A percentile compares a stretch with the other conserved stretches of the same genome.
These are phyloP conservation scores for Aradophagus sp. DNA, from an alignment of 1,140 invertebrate genomes.

Conservation along the genomic window DNA sequence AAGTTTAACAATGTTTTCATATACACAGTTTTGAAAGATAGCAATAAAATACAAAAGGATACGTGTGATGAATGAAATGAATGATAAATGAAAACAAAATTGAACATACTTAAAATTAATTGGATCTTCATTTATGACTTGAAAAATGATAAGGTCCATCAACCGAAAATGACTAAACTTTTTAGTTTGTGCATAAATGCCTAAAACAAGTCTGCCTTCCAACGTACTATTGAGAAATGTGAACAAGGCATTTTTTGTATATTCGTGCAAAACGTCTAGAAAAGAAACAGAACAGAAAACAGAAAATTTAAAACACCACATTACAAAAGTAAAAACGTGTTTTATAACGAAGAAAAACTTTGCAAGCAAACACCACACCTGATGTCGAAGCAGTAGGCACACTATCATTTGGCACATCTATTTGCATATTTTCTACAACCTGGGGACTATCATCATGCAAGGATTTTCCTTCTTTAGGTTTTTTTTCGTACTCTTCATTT, in stretches of 20 bases:
- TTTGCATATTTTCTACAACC: neutral
- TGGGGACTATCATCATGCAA: neutral
- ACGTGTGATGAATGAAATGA: neutral
- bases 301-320: no score
- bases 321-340: no score
- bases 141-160: neutral
- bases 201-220: neutral
- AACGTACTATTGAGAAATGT: neutral
- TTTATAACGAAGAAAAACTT: neutral
- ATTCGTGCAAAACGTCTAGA: constrained; percentile 1
- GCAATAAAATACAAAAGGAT: neutral
- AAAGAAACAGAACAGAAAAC: neutral
- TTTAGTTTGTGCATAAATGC: neutral
- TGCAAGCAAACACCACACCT: neutral
- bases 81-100: neutral
- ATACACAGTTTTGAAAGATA: constrained; percentile 3
- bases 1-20: neutral
- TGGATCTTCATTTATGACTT: neutral
- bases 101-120: neutral
- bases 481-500: neutral
- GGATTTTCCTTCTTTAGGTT: neutral
- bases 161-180: neutral
- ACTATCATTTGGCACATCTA: neutral
- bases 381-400: neutral
- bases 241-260: neutral